Evolutionary conservation across 2,797 vertebrate species (phyloP).

Genomic region (Neoniphon sammara): DNA sequence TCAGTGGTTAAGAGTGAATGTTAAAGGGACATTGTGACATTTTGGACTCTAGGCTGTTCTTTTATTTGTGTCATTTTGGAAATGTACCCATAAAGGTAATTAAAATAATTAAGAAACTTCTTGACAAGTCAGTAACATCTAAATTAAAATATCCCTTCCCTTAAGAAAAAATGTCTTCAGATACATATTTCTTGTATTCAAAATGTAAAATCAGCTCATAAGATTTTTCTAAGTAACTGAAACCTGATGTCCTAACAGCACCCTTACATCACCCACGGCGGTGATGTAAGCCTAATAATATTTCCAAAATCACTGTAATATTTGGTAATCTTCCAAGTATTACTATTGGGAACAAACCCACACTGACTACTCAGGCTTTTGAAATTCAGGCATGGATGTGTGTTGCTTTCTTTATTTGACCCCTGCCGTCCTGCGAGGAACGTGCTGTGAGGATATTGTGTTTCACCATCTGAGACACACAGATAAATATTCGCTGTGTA

Average conservation of each 20-base stretch:
- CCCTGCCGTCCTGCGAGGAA: conserved; percentile 37
- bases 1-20: no score
- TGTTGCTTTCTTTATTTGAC: conserved; percentile 17
- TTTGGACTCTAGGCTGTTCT: no score
- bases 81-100: no score
- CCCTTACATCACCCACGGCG: not conserved
- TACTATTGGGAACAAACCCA: not conserved
- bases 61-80: no score
- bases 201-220: no score
- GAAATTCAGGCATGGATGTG: not conserved
- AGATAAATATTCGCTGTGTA: conserved; percentile 48
- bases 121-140: no score
- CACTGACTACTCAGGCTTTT: not conserved
- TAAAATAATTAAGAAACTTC: no score
- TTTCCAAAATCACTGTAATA: not conserved
- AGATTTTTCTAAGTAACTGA: not conserved
- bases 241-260: not conserved
- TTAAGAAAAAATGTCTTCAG: no score
- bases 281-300: not conserved
- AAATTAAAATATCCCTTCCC: no score
- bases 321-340: not conserved
- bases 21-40: no score
- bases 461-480: conserved; percentile 47
- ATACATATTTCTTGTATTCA: no score
- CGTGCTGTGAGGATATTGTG: conserved; percentile 47